phyloP scores from a whole-genome alignment of 2,888 invertebrate genomes.

The Geophilus truncorum region DNA sequence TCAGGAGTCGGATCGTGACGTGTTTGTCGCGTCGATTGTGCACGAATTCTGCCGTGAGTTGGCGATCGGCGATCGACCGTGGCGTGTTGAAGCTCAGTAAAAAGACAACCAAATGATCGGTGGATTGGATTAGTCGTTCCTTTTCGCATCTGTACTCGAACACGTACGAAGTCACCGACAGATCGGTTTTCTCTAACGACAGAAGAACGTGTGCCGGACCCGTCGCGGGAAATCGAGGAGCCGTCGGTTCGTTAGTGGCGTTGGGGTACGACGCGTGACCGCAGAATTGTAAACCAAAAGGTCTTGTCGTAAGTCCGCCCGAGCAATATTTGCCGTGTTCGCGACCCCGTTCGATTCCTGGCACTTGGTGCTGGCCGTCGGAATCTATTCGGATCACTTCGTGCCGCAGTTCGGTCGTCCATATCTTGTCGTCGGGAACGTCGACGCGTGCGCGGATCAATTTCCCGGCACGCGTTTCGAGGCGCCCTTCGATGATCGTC shows the following conservation, averaged over 20 bases:
- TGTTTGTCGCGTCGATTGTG: slow-evolving; percentile 42
- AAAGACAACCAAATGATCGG: not conserved
- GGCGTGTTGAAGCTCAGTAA: slow-evolving; percentile 61
- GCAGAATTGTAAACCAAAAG: slow-evolving; percentile 76
- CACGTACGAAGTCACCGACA: slow-evolving; percentile 49
- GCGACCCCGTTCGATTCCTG: slow-evolving; percentile 25
- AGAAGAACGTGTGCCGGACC: slow-evolving; percentile 73
- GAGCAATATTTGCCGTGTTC: slow-evolving; percentile 10
- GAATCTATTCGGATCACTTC: not conserved
- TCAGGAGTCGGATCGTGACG: slow-evolving; percentile 40
- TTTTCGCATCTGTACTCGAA: slow-evolving; percentile 43
- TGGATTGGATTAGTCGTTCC: slow-evolving; percentile 36
- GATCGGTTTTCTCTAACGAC: slow-evolving; percentile 71
- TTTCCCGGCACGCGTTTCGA: slow-evolving; percentile 64
- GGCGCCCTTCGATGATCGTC: slow-evolving; percentile 67
- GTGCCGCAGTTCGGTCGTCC: slow-evolving; percentile 68
- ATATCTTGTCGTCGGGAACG: slow-evolving; percentile 75
- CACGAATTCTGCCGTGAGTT: slow-evolving; percentile 49
- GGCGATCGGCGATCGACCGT: slow-evolving; percentile 65
- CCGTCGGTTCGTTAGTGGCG: slow-evolving; percentile 61
- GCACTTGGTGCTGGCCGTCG: not conserved
- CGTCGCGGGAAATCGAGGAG: slow-evolving; percentile 66
- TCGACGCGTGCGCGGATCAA: slow-evolving; percentile 68
- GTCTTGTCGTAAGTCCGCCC: not conserved
- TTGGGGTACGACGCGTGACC: slow-evolving; percentile 61